A percentile compares a stretch with the other conserved stretches of the same genome.
Conservation (phyloP, 2,888 invertebrate genomes). For the Fissipunctia ypsillon region DNA sequence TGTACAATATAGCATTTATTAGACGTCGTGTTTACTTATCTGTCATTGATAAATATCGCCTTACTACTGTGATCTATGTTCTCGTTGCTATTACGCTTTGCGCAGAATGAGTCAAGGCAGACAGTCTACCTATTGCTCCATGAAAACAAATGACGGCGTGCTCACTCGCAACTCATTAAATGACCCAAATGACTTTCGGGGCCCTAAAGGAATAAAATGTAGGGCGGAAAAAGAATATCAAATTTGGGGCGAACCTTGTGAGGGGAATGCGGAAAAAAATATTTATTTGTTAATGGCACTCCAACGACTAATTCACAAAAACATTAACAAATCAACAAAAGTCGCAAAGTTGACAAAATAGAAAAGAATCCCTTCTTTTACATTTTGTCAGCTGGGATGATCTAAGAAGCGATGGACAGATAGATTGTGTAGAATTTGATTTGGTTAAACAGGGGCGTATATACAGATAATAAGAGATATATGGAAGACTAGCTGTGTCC, state of each 20-base stretch:
- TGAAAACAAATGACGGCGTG: not conserved
- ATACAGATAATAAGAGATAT: not conserved
- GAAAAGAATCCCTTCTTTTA: too few species aligned
- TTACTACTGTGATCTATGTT: constrained; percentile 46
- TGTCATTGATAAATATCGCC: constrained; percentile 51
- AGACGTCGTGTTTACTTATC: constrained; percentile 46
- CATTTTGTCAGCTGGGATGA: too few species aligned
- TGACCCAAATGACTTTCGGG: not conserved
- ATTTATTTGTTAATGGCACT: too few species aligned
- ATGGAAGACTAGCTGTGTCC: not conserved
- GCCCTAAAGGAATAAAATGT: not conserved
- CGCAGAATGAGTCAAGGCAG: not conserved
- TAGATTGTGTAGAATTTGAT: not conserved
- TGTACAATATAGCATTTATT: constrained; percentile 43
- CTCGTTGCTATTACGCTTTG: constrained; percentile 13
- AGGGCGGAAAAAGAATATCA: not conserved
- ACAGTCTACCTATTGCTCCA: not conserved
- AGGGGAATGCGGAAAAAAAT: too few species aligned
- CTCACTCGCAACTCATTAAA: not conserved
- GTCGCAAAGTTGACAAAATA: not conserved
- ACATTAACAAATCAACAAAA: too few species aligned
- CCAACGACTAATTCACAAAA: too few species aligned
- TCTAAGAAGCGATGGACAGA: not conserved
- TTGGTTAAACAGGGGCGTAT: not conserved
- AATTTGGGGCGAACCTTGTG: not conserved